Base-by-base conservation (phyloP, 2,797 vertebrate genomes). In the Halcyon badia region DNA sequence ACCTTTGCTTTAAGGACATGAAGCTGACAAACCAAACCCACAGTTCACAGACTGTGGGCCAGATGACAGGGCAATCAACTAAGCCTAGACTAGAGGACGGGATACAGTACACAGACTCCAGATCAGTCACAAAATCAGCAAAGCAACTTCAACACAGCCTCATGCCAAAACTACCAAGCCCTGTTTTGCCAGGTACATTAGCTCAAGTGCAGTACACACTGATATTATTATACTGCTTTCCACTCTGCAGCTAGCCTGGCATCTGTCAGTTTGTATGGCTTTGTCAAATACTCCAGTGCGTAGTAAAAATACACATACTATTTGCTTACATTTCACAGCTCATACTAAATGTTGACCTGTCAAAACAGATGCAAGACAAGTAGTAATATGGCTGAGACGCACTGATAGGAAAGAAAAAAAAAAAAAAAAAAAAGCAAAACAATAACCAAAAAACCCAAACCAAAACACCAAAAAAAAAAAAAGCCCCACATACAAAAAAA, bases 1-100 rank as follows among this genome's bases (percentile, higher is more conserved):
- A 11, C 26, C 60, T 82, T 80, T 51, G 9, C 44, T 87, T 58
- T 51, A 46, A 37, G 56, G 44, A 70, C 49, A 31, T 1, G 18
- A 62, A 75, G 77, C 24, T 64, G 33, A 60, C 31, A 52, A 51
- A 64, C 18, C 41, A 60, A 77, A 28, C 12, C 46, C 10, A 3
- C 58, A 75, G 14, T 17, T 77, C 25, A 28, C 24, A 21, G 17
- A 33, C 14, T 0, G 2, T 4, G 2, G 18, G 20, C 16, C 68
- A 44, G 25, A 37, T 15, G 15, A 49, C 39, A 58, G 16, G 11
- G 18, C 0, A 0, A 66, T 26, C 10, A 72, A 31, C 75, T 0
- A 0, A 73, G 56, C 49, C 6, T 9, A 54, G 41, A 35, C 10
- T 16, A 0, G 0, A 61, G n/a, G 30, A 30, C 44, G 57, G 0